These are phyloP conservation scores for Pachymerium ferrugineum DNA, from an alignment of 2,888 invertebrate genomes.

Conservation along the genomic window DNA sequence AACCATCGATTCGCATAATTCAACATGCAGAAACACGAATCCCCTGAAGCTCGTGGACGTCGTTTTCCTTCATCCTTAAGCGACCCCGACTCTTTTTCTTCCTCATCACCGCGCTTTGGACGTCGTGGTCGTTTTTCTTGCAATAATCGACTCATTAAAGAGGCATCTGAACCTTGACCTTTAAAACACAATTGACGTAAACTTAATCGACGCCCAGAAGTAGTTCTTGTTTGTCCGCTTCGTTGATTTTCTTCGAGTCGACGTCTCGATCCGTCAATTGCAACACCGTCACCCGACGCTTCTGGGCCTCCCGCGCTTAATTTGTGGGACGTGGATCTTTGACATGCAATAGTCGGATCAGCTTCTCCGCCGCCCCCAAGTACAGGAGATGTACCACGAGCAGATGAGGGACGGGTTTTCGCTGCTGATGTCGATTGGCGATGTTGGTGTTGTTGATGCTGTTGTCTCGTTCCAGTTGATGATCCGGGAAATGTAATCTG, in stretches of 20 bases:
- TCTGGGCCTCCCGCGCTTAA: background rate
- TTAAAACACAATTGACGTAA: background rate
- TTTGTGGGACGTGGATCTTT: background rate
- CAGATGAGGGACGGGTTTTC: too few relatives aligned
- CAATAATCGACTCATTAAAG: background rate
- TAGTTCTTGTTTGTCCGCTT: background rate
- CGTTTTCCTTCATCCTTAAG: background rate
- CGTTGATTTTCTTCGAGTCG: background rate
- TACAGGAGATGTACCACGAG: background rate
- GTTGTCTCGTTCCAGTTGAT: background rate
- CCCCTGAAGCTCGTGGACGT: background rate
- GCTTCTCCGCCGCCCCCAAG: background rate
- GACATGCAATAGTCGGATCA: background rate
- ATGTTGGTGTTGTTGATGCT: too few relatives aligned
- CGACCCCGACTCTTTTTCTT: background rate
- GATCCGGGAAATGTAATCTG: background rate
- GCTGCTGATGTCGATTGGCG: too few relatives aligned
- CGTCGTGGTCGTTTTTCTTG: background rate
- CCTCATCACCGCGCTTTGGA: background rate
- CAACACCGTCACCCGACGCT: background rate
- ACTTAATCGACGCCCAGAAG: background rate
- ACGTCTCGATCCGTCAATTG: background rate
- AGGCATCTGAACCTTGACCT: background rate
- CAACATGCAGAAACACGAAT: background rate
- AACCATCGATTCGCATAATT: conserved; percentile 7